A percentile compares a stretch with the other conserved stretches of the same genome.
Conservation (phyloP, 92 coral and sea anemone genomes). For the Epizoanthus ramosus region DNA sequence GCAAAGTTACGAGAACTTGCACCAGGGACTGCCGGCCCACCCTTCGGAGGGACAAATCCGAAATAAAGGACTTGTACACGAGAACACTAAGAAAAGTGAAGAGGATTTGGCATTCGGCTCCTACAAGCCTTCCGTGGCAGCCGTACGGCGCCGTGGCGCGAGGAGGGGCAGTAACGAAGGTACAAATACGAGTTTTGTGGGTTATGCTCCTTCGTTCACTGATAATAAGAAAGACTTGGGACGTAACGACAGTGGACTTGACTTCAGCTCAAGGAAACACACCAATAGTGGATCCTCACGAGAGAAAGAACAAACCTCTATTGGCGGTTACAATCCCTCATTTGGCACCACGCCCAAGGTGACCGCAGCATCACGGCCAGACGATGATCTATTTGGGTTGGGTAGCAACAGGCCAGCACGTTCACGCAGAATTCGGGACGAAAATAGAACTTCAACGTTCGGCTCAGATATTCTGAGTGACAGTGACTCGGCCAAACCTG, state of each 20-base stretch:
- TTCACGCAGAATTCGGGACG: slow-evolving; percentile 55
- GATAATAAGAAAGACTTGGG: slow-evolving; percentile 47
- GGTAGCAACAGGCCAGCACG: slow-evolving; percentile 51
- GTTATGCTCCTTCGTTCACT: slow-evolving; percentile 75
- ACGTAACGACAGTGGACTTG: slow-evolving; percentile 67
- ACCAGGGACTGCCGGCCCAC: slow-evolving; percentile 92
- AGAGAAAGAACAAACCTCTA: slow-evolving; percentile 49
- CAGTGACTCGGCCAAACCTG: slow-evolving; percentile 52
- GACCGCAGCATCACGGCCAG: slow-evolving; percentile 29
- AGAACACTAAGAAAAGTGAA: slow-evolving; percentile 42
- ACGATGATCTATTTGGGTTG: slow-evolving; percentile 43
- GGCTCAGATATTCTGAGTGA: slow-evolving; percentile 75
- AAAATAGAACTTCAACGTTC: slow-evolving; percentile 57
- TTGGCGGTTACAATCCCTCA: slow-evolving; percentile 75
- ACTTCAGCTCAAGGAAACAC: slow-evolving; percentile 58
- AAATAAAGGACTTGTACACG: slow-evolving; percentile 45
- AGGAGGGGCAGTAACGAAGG: slow-evolving; percentile 48
- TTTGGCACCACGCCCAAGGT: slow-evolving; percentile 48
- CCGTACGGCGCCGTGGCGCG: slow-evolving; percentile 33
- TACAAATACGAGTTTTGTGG: slow-evolving; percentile 47
- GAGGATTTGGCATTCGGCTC: slow-evolving; percentile 83
- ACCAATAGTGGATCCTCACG: slow-evolving; percentile 19
- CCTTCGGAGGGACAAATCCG: slow-evolving; percentile 73
- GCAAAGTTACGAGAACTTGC: slow-evolving; percentile 88
- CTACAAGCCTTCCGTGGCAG: slow-evolving; percentile 71